Evolutionary conservation across 2,888 invertebrate genomes (phyloP).

Genomic region (Steinernema hermaphroditum): DNA sequence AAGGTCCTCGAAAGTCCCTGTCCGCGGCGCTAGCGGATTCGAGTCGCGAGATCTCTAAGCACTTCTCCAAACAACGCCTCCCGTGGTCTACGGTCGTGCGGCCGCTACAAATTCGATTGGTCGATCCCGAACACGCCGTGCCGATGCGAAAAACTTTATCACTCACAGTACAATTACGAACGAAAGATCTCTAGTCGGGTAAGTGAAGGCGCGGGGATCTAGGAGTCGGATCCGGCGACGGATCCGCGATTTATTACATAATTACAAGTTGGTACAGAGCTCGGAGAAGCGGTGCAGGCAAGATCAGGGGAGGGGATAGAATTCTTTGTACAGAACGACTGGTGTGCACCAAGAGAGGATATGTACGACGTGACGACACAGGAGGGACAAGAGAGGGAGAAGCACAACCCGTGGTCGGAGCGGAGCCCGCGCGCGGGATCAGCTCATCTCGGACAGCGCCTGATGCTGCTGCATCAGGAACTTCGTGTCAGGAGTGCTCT

Average conservation of each 20-base stretch:
- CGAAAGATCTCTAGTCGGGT: neutral
- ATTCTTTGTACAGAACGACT: slow-evolving; percentile 18
- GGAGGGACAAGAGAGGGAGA: neutral
- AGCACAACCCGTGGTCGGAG: slow-evolving; percentile 24
- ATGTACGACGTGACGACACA: neutral
- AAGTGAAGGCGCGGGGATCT: neutral
- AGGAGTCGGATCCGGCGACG: neutral
- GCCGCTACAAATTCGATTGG: neutral
- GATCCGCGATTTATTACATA: neutral
- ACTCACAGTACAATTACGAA: slow-evolving; percentile 1
- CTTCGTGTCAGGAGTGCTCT: slow-evolving; percentile 23
- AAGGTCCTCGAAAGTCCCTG: neutral
- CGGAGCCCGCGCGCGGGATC: neutral
- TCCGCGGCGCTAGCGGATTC: neutral
- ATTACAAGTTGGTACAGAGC: neutral
- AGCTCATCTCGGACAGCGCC: slow-evolving; percentile 13
- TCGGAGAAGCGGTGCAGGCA: slow-evolving; percentile 20
- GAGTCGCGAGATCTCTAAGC: neutral
- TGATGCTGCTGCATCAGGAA: slow-evolving; percentile 14
- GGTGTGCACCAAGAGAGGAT: neutral
- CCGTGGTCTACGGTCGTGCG: neutral
- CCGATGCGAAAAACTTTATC: slow-evolving; percentile 1
- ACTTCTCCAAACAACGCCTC: slow-evolving; percentile 16
- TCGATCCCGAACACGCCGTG: neutral
- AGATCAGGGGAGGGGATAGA: slow-evolving; percentile 19